Base-by-base conservation (phyloP, 2,113 vertebrate genomes). In the Datnioides undecimradiatus region DNA sequence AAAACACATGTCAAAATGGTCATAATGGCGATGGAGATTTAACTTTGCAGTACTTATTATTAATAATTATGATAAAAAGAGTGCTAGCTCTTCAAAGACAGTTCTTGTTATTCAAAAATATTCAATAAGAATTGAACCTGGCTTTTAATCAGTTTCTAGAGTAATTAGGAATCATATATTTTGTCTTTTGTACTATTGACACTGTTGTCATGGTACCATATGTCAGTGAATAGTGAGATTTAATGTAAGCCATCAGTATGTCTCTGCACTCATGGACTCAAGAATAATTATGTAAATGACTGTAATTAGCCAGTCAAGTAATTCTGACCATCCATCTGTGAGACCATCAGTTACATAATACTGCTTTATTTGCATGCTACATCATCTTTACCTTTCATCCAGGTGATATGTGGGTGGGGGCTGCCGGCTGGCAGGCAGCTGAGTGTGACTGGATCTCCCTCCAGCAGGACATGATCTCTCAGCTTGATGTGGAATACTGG, bases 401-500 rank as follows among this genome's bases (percentile, higher is more conserved):
- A 99, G 88, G 94, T 86, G 88, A 99, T 96, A 23, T 88, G 92
- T 76, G 98, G 98, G 29, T 96, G 94, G 0, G 98, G 97, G 92
- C 97, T 97, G 79, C 96, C 97, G 0, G 97, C 97, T 0, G 98
- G 97, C 60, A 99, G 95, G 90, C 97, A 99, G 91, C 97, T 98
- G 64, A 99, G 96, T 21, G 98, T 98, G 79, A 98, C 94, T 0
- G 97, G 96, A 73, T 99, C 97, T 0, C 97, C 98, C 84, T 99
- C 98, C 75, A 99, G 93, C 83, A 99, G 94, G 87, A 99, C 96
- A 79, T 98, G 97, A 93, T 99, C 97, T 94, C 97, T 97, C 88
- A 99, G 93, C 76, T 99, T 99, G 87, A 99, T 98, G 89, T 99
- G 98, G 93, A 99, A 99, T 76, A 99, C 90, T 1, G 98, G 98